Evolutionary conservation across 2,888 invertebrate species (phyloP).

Genomic region (Nymphalis urticae): DNA sequence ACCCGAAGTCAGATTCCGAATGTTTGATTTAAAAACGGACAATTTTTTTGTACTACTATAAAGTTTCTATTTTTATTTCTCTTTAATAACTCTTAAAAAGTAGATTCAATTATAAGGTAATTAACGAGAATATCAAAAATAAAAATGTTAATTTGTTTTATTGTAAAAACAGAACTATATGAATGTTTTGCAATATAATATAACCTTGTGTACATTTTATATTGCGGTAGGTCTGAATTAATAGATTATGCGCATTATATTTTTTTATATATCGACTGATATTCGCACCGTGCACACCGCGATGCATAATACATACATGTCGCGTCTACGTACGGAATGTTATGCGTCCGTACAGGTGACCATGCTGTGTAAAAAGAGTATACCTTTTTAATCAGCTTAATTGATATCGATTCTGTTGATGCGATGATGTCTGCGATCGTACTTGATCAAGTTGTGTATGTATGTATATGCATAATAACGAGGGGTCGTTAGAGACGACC

Average conservation of each 20-base stretch:
- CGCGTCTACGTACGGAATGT: constrained; percentile 8
- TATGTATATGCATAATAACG: not conserved
- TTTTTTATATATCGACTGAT: constrained; percentile 21
- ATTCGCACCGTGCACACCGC: constrained; percentile 12
- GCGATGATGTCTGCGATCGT: constrained; percentile 29
- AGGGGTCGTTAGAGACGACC: not conserved
- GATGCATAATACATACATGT: constrained; percentile 22
- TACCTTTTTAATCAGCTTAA: constrained; percentile 36
- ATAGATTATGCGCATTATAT: constrained; percentile 30
- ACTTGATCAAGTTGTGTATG: constrained; percentile 19
- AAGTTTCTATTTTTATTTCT: too few species aligned
- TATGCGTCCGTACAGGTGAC: constrained; percentile 24
- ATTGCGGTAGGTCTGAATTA: constrained; percentile 33
- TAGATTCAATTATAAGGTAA: too few species aligned
- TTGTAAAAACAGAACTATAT: too few species aligned
- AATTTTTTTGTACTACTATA: too few species aligned
- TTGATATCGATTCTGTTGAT: constrained; percentile 35
- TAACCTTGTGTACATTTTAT: not conserved
- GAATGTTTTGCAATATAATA: not conserved
- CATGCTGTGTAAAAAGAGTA: constrained; percentile 25
- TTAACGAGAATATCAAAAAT: too few species aligned
- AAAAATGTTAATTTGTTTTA: too few species aligned
- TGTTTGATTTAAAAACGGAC: not conserved
- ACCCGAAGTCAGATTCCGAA: not conserved
- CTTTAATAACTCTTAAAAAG: too few species aligned